Conservation (phyloP, 1,140 invertebrate genomes). For the Pentalonia nigronervosa region DNA sequence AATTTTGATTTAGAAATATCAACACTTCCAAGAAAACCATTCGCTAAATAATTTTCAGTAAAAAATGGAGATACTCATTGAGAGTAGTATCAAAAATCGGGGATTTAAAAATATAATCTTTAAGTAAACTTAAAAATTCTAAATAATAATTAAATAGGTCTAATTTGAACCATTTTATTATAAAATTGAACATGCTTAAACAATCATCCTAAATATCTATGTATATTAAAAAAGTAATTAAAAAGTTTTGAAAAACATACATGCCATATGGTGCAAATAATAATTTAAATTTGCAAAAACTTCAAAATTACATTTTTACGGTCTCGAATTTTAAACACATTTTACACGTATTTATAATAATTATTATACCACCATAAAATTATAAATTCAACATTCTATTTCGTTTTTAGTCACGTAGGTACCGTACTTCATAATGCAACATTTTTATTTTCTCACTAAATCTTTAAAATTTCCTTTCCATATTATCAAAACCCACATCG, state of each 20-base stretch:
- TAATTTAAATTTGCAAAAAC: conserved; percentile 1
- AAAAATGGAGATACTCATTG: too few species aligned
- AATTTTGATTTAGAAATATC: too few species aligned
- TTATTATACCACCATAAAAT: neutral
- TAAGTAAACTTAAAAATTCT: too few species aligned
- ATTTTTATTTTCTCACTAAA: neutral
- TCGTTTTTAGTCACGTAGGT: neutral
- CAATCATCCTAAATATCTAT: too few species aligned
- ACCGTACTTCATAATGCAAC: neutral
- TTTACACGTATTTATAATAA: neutral
- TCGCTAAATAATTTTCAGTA: too few species aligned
- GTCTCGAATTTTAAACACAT: neutral
- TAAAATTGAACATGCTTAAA: too few species aligned
- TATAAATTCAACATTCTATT: neutral
- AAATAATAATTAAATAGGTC: too few species aligned
- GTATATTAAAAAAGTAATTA: neutral
- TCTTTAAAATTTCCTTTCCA: neutral
- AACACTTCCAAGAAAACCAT: too few species aligned
- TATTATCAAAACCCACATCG: neutral
- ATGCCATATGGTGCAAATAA: neutral
- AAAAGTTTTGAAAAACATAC: neutral
- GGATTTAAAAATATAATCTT: too few species aligned
- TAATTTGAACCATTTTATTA: too few species aligned
- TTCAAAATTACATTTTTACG: neutral
- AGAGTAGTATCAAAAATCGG: too few species aligned